These are phyloP conservation scores for Mionectes olivaceus DNA, from an alignment of 2,797 vertebrate genomes.

Conservation along the genomic window DNA sequence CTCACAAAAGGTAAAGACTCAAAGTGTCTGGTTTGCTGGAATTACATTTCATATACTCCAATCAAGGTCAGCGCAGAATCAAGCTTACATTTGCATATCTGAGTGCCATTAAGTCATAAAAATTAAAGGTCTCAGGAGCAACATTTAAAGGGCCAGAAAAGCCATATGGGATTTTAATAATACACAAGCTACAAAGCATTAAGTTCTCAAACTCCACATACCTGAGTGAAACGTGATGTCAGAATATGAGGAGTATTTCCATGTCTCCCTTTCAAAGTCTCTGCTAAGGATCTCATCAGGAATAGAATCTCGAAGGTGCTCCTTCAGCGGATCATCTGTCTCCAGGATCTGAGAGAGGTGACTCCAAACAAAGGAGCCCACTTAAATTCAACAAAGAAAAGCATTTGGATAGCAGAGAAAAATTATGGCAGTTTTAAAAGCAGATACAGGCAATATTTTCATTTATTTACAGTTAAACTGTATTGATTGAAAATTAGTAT, in stretches of 20 bases:
- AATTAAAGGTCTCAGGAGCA: background rate
- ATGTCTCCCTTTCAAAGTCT: constrained; percentile 85
- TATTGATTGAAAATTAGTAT: background rate
- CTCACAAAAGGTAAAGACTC: background rate
- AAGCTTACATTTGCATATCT: background rate
- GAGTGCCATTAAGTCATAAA: background rate
- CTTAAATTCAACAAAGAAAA: constrained; percentile 65
- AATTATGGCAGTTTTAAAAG: background rate
- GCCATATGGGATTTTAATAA: background rate
- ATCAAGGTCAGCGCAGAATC: background rate
- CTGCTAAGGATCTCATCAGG: constrained; percentile 87
- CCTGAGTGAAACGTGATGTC: constrained; percentile 84
- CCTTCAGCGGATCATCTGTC: constrained; percentile 87
- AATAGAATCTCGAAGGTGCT: constrained; percentile 79
- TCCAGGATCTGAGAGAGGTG: constrained; percentile 86
- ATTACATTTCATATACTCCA: background rate
- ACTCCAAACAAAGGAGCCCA: constrained; percentile 92
- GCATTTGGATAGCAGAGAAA: background rate
- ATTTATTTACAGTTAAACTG: background rate
- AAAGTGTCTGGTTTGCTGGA: background rate
- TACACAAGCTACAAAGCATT: background rate
- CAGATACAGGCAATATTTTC: background rate
- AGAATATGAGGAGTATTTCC: constrained; percentile 89
- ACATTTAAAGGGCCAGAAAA: background rate
- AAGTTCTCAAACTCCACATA: constrained; percentile 33